Base-by-base conservation (phyloP, 1,140 invertebrate genomes). In the Drosophila santomea region DNA sequence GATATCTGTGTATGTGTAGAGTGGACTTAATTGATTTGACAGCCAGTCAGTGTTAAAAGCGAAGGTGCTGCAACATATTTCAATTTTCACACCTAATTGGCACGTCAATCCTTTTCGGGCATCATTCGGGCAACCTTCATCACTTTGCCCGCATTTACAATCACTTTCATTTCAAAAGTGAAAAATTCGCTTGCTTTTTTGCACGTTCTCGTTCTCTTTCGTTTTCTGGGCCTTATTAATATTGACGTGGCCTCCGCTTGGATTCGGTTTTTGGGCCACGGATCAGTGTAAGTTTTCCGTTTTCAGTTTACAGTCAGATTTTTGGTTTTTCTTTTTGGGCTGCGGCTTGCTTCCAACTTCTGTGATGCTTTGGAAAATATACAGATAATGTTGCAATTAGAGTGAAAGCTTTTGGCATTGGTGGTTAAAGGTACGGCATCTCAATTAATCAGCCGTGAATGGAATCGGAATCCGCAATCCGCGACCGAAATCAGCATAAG, bases 381-480 rank as follows among this genome's bases (percentile, higher is more conserved):
- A 64, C 60, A 38, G 79, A 86, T 80, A 83, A 78, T 74, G 66
- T 80, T 84, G 80, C 76, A 88, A 89, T 89, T 89, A 88, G 69
- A 84, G 76, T 89, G 59, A 88, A 80, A 88, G 84, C 84, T 80
- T 89, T 88, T 39, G 52, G 36, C 43, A 47, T 50, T 69, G 41
- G 43, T 25, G 43, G 71, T 55, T 62, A 59, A 28, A 50, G 47
- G 76, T 50, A 51, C 50, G 56, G 61, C 44, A 78, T 86, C 82
- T 67, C 81, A 86, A 85, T 85, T 85, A 81, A 81, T 50, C 63
- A 77, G 64, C 62, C 58, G 43, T 74, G 67, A 59, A 73, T 38
- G 67, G 67, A 72, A 44, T 44, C 43, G 28, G 54, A 73, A 59
- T 58, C 55, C 52, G 28, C 67, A 73, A 59, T 58, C 55, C 52